Conservation (phyloP, 2,113 vertebrate species). For the Hymenochirus boettgeri region DNA sequence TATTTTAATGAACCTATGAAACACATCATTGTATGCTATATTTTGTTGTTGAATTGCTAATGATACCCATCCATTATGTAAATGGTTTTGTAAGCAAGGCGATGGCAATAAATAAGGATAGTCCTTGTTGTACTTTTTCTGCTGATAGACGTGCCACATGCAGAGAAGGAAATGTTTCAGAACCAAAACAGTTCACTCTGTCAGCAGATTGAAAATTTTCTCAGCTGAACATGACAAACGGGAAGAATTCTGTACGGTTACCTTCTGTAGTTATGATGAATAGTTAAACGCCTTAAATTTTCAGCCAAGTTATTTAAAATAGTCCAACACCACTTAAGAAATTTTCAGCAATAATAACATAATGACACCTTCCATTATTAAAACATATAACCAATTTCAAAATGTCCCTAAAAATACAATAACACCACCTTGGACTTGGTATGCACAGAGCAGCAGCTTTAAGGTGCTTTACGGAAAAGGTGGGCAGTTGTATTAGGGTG, state of each 20-base stretch:
- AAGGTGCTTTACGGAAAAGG: too few species aligned
- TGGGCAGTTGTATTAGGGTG: too few species aligned
- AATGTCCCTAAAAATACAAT: too few species aligned
- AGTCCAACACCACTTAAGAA: too few species aligned
- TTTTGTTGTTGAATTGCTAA: conserved; percentile 81
- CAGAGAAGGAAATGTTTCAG: conserved; percentile 77
- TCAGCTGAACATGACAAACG: neutral
- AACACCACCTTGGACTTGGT: too few species aligned
- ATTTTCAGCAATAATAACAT: too few species aligned
- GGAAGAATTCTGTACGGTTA: conserved; percentile 4
- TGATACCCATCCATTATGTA: conserved; percentile 90
- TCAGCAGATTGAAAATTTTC: conserved; percentile 55
- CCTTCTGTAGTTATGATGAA: conserved; percentile 14
- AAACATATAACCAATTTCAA: too few species aligned
- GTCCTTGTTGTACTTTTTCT: conserved; percentile 65
- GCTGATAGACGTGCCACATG: conserved; percentile 68
- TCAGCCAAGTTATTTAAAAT: too few species aligned
- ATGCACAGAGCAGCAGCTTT: too few species aligned
- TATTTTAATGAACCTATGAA: conserved; percentile 84
- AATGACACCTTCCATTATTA: too few species aligned
- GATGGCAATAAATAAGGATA: conserved; percentile 82
- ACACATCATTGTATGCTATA: conserved; percentile 81
- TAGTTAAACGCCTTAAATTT: too few species aligned
- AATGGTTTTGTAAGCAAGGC: conserved; percentile 84
- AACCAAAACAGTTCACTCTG: conserved; percentile 66